phyloP scores from a whole-genome alignment of 2,113 vertebrate genomes.

The Cyphomyrus discorhynchus region DNA sequence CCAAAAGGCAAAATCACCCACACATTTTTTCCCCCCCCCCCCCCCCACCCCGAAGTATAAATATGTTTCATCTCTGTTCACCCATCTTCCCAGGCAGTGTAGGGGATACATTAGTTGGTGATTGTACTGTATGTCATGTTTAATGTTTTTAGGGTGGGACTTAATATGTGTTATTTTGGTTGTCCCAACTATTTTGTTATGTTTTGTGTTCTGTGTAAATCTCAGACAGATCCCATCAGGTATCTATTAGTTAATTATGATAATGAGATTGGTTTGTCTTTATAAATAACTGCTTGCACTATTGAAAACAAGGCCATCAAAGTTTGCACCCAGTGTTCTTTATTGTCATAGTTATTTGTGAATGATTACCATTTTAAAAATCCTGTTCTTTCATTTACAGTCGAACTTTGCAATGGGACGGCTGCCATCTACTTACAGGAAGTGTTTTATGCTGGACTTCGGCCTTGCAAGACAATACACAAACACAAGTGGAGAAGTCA shows the following conservation, averaged over 20 bases:
- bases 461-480: conserved; percentile 94
- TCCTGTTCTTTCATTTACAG: conserved; percentile 49
- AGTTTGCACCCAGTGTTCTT: background rate
- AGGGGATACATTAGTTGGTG: background rate
- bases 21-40: background rate
- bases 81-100: background rate
- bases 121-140: background rate
- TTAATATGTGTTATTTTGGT: background rate
- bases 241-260: background rate
- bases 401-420: conserved; percentile 98
- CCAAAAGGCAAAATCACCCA: background rate
- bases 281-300: background rate
- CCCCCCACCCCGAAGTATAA: background rate
- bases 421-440: conserved; percentile 88
- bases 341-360: background rate
- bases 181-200: background rate
- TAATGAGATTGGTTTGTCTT: background rate
- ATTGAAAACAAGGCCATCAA: background rate
- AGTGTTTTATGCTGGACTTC: conserved; percentile 98
- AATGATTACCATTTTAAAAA: background rate
- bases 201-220: background rate
- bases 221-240: background rate
- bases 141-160: background rate
- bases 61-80: background rate
- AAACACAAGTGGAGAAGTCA: conserved; percentile 91